A percentile compares a stretch with the other conserved stretches of the same genome.
These are phyloP conservation scores for Malthinus flaveolus DNA, from an alignment of 2,888 invertebrate species.

Conservation along the genomic window DNA sequence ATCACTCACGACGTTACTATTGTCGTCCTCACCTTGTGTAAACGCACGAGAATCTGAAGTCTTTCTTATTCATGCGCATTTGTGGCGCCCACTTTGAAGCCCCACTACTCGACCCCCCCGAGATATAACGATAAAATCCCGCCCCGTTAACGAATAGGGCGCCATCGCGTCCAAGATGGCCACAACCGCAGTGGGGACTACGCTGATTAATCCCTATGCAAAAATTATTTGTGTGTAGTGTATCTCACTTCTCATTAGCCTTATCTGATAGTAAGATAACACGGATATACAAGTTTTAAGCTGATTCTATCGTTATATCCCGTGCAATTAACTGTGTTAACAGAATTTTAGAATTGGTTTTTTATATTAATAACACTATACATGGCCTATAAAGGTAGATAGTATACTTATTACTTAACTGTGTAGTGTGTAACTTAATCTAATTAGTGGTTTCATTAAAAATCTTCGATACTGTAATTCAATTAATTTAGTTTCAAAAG, in stretches of 20 bases:
- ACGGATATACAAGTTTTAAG: slow-evolving; percentile 17
- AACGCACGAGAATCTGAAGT: slow-evolving; percentile 39
- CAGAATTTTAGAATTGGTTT: too few species aligned
- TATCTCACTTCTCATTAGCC: slow-evolving; percentile 29
- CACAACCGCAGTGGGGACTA: slow-evolving; percentile 37
- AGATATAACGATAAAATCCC: slow-evolving; percentile 25
- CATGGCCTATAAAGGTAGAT: too few species aligned
- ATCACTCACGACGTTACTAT: slow-evolving; percentile 35
- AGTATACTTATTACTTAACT: too few species aligned
- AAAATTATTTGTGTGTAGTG: slow-evolving; percentile 34
- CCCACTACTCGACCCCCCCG: slow-evolving; percentile 31
- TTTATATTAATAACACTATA: too few species aligned
- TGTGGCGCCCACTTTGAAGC: slow-evolving; percentile 24
- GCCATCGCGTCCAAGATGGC: slow-evolving; percentile 52
- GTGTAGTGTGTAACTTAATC: too few species aligned
- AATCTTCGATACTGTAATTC: too few species aligned
- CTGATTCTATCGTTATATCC: slow-evolving; percentile 3
- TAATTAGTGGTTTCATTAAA: too few species aligned
- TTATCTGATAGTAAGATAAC: slow-evolving; percentile 30
- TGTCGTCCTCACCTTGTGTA: slow-evolving; percentile 29
- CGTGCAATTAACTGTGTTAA: too few species aligned
- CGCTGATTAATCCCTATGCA: slow-evolving; percentile 37
- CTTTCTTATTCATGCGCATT: slow-evolving; percentile 36
- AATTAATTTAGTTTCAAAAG: too few species aligned
- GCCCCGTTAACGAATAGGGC: slow-evolving; percentile 40